These are phyloP conservation scores for Adoxophyes honmai DNA, from an alignment of 1,140 invertebrate species.

Conservation along the genomic window DNA sequence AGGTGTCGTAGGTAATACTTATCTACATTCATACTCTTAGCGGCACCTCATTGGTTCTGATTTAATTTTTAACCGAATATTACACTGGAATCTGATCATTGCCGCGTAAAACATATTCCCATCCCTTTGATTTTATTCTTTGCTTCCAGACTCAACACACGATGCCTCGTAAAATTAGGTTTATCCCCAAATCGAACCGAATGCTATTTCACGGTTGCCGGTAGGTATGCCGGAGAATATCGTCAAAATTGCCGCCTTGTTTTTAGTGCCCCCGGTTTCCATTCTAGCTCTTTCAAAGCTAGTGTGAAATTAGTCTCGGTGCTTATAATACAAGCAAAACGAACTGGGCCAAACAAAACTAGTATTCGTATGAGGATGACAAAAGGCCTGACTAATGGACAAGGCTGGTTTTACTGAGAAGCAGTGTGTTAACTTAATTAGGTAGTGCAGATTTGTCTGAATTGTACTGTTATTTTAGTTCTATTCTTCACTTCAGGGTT, in stretches of 20 bases:
- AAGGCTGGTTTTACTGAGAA: background rate
- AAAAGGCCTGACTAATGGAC: constrained; percentile 5
- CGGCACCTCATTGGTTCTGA: too few relatives aligned
- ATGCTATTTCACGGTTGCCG: constrained; percentile 3
- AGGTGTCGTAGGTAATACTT: too few relatives aligned
- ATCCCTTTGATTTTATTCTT: too few relatives aligned
- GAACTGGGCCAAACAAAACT: constrained; percentile 1
- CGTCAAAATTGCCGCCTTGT: background rate
- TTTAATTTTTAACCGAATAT: too few relatives aligned
- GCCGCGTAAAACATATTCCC: too few relatives aligned
- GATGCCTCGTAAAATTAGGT: background rate
- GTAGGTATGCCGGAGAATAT: background rate
- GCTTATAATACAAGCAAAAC: constrained; percentile 8
- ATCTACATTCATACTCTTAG: too few relatives aligned
- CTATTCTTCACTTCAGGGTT: too few relatives aligned
- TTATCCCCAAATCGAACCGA: background rate
- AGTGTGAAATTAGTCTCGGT: constrained; percentile 9
- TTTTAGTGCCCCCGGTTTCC: background rate
- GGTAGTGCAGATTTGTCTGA: too few relatives aligned
- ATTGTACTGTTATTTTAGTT: too few relatives aligned
- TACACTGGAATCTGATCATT: too few relatives aligned
- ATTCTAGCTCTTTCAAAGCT: constrained; percentile 12
- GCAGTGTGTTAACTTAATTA: too few relatives aligned
- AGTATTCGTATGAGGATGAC: background rate
- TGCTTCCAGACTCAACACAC: too few relatives aligned